phyloP scores from a whole-genome alignment of 2,888 invertebrate genomes.

The Ferdinandea cuprea region DNA sequence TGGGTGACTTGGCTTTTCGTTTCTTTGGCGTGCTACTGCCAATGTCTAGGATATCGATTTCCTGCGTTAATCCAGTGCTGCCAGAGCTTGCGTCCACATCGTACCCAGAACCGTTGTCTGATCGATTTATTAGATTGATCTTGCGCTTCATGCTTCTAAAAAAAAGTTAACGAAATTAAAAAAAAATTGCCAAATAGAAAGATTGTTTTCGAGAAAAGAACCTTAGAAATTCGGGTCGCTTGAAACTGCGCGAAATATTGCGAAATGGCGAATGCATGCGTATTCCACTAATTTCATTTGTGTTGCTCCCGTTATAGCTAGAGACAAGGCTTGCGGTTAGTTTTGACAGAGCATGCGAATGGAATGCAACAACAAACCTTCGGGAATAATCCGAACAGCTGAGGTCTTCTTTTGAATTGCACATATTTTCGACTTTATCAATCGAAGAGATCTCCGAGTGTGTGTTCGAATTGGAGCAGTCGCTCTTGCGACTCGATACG shows the following conservation, averaged over 20 bases:
- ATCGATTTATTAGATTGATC: conserved; percentile 83
- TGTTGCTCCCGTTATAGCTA: conserved; percentile 81
- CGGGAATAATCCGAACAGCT: conserved; percentile 84
- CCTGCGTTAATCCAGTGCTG: conserved; percentile 88
- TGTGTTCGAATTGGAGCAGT: conserved; percentile 83
- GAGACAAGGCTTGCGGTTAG: conserved; percentile 64
- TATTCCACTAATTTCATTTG: conserved; percentile 81
- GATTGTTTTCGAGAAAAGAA: conserved; percentile 33
- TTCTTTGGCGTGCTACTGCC: conserved; percentile 88
- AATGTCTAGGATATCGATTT: conserved; percentile 87
- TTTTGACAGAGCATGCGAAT: conserved; percentile 63
- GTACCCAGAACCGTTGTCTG: conserved; percentile 79
- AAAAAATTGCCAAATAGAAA: background rate
- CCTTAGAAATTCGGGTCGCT: conserved; percentile 82
- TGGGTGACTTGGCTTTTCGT: conserved; percentile 84
- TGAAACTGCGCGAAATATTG: conserved; percentile 81
- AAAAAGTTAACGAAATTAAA: conserved; percentile 30
- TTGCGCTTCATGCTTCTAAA: conserved; percentile 86
- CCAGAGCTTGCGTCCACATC: conserved; percentile 85
- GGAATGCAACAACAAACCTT: conserved; percentile 80
- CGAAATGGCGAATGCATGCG: conserved; percentile 82
- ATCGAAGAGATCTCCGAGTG: conserved; percentile 85
- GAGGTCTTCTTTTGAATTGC: conserved; percentile 80
- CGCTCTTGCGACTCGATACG: conserved; percentile 84
- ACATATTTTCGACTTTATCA: conserved; percentile 80